A percentile compares a stretch with the other conserved stretches of the same genome.
Conservation (phyloP, 2,113 vertebrate genomes). For the Turdus rufiventris region DNA sequence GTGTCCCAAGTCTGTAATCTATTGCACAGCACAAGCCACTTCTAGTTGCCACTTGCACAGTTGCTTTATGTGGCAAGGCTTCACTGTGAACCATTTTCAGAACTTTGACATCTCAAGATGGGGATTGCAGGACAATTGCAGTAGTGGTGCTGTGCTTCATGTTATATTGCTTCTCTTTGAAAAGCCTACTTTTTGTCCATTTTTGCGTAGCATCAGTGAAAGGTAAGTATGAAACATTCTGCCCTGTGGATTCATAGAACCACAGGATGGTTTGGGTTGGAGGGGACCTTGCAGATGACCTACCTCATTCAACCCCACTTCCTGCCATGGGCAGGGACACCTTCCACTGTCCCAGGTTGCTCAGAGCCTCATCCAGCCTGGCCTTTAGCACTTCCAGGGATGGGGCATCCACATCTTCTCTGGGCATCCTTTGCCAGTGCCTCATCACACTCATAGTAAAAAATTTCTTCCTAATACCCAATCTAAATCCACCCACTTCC, state of each 20-base stretch:
- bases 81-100: background rate
- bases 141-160: background rate
- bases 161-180: background rate
- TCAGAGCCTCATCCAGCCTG: background rate
- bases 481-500: background rate
- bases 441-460: background rate
- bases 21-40: background rate
- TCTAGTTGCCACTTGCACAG: background rate
- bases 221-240: background rate
- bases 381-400: background rate
- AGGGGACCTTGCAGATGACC: background rate
- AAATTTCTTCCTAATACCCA: background rate
- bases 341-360: background rate
- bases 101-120: background rate
- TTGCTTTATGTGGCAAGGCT: background rate
- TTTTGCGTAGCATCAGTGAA: background rate
- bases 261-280: background rate
- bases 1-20: background rate
- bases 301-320: fast-evolving
- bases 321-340: background rate
- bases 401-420: background rate
- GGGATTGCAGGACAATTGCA: background rate
- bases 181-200: background rate
- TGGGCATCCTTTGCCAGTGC: background rate
- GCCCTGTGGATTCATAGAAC: background rate